Evolutionary conservation across 2,797 vertebrate species (phyloP).

Genomic region (Hippocampus kuda): DNA sequence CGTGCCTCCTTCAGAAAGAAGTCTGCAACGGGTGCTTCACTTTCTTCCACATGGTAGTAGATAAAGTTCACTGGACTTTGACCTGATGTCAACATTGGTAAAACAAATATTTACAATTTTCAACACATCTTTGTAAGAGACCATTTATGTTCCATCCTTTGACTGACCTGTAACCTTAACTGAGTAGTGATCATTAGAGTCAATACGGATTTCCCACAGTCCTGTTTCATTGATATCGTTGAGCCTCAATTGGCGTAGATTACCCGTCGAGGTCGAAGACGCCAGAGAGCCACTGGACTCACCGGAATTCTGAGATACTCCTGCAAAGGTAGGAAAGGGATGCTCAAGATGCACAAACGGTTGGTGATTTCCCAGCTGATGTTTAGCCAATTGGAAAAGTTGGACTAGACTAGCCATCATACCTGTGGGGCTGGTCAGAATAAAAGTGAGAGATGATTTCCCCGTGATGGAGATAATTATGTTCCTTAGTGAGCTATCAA

Average conservation of each 20-base stretch:
- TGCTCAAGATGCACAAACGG: neutral
- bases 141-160: neutral
- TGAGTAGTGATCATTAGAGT: constrained; percentile 39
- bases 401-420: neutral
- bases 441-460: constrained; percentile 43
- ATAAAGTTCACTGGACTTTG: constrained; percentile 57
- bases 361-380: neutral
- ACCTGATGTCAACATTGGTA: constrained; percentile 32
- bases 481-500: constrained; percentile 49
- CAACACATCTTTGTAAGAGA: neutral
- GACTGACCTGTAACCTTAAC: constrained; percentile 58
- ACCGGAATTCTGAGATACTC: constrained; percentile 46
- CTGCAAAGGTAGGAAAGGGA: constrained; percentile 22
- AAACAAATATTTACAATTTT: neutral
- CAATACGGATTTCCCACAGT: constrained; percentile 50
- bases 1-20: constrained; percentile 48
- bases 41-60: constrained; percentile 44
- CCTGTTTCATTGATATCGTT: constrained; percentile 40
- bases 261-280: constrained; percentile 45
- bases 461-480: constrained; percentile 57
- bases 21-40: constrained; percentile 36
- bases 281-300: constrained; percentile 44
- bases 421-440: constrained; percentile 53
- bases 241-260: constrained; percentile 45
- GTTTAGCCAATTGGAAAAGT: neutral